Evolutionary conservation across 1,140 invertebrate genomes (phyloP).

Genomic region (Drosophila lini): DNA sequence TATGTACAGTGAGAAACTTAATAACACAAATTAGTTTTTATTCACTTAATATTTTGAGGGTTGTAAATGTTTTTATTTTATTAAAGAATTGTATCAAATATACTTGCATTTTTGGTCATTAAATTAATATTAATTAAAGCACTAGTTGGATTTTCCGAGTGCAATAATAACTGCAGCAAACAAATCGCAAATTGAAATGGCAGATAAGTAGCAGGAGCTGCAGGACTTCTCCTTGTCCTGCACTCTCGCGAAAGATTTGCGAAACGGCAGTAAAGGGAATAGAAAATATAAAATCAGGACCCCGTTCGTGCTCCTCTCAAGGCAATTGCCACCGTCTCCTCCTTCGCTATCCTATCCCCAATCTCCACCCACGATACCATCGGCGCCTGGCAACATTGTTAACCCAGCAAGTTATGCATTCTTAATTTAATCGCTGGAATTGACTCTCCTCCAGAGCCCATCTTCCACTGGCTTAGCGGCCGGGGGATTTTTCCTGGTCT

Average conservation of each 20-base stretch:
- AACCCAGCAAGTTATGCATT: slow-evolving; percentile 81
- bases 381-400: slow-evolving; percentile 57
- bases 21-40: neutral
- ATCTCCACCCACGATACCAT: neutral
- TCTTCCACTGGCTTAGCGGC: slow-evolving; percentile 53
- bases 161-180: slow-evolving; percentile 40
- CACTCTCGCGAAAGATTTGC: neutral
- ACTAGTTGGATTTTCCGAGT: neutral
- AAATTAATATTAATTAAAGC: neutral
- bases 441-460: slow-evolving; percentile 74
- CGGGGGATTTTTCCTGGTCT: slow-evolving; percentile 10
- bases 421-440: slow-evolving; percentile 82
- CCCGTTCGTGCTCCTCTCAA: slow-evolving; percentile 44
- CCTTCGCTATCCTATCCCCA: neutral
- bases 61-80: neutral
- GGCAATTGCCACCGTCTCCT: slow-evolving; percentile 24
- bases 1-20: neutral
- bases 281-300: slow-evolving; percentile 74
- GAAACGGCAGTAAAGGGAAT: slow-evolving; percentile 56
- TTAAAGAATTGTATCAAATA: neutral
- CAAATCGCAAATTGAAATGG: slow-evolving; percentile 72
- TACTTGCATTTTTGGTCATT: accelerated
- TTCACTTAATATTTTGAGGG: neutral
- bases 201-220: slow-evolving; percentile 48
- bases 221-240: slow-evolving; percentile 8